Conservation (phyloP, 2,113 vertebrate genomes). For the Colistium nudipinnis region DNA sequence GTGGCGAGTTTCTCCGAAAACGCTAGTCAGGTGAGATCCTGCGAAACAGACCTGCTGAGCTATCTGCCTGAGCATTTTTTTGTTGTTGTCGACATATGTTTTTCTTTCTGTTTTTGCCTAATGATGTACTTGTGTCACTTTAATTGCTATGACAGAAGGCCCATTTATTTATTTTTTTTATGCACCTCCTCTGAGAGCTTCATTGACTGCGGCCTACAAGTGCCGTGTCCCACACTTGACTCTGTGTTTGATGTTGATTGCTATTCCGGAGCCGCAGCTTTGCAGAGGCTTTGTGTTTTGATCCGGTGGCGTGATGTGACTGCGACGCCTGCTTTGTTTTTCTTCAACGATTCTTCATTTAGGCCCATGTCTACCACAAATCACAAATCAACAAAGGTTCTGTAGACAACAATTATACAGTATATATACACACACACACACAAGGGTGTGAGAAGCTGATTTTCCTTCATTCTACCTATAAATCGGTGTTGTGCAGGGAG, state of each 20-base stretch:
- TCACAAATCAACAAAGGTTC: background rate
- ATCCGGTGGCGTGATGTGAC: conserved; percentile 5
- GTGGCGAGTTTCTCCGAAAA: conserved; percentile 42
- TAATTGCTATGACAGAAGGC: conserved; percentile 42
- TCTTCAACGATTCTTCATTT: conserved; percentile 9
- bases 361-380: background rate
- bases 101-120: background rate
- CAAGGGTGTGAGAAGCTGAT: background rate
- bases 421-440: background rate
- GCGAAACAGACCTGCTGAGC: conserved; percentile 8
- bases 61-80: too few relatives aligned
- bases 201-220: conserved; percentile 62
- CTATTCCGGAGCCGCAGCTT: conserved; percentile 49
- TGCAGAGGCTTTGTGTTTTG: conserved; percentile 38
- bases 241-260: conserved; percentile 66
- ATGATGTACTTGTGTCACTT: conserved; percentile 18
- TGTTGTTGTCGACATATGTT: too few relatives aligned
- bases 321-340: conserved; percentile 19
- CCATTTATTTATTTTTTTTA: too few relatives aligned
- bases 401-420: background rate
- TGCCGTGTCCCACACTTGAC: conserved; percentile 56
- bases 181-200: conserved; percentile 48
- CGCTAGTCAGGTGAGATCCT: conserved; percentile 31
- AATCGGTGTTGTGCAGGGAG: background rate
- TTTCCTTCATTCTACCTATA: background rate